Evolutionary conservation across 1,140 invertebrate species (phyloP), one percentile per base, ranked within the genome.

Genomic region (Meteorus sp.): DNA sequence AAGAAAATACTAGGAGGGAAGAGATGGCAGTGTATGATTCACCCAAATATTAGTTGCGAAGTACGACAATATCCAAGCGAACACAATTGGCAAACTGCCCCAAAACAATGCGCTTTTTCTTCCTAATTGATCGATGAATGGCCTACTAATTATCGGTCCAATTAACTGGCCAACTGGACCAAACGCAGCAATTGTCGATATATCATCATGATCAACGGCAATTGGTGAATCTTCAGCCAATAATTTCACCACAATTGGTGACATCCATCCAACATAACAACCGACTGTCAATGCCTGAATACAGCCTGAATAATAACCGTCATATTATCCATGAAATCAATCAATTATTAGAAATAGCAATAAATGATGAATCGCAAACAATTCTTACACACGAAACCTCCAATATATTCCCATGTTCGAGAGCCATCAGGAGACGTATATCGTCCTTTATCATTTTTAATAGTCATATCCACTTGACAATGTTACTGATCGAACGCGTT

Each of bases 71-170:
- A 84, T 66, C 84, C 85, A 89, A 27, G 85, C 85, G 0, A 85
- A 54, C 37, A 83, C 74, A 66, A 86, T 84, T 2, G 84, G 85
- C 22, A 86, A 62, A 0, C 82, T 74, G 1, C 83, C 81, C 3
- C 86, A 57, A 1, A 86, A 71, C 1, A 91, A 78, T 0, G 86
- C 84, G 25, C 74, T 81, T 73, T 87, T 89, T 35, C 87, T 76
- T 2, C 89, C 89, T 31, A 88, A 75, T 27, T 73, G 79, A 64
- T 85, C 83, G 9, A 74, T 65, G 1, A 74, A 25, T 11, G 58
- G 7, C 3, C 74, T 37, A 66, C 52, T 65, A 15, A 77, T 66
- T 1, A 74, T 31, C 0, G 82, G 73, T 3, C 74, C 79, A 8
- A 79, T 66, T 8, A 77, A 58, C 31, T 82, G 66, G n/a, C 81